Percentiles rank a stretch among this genome's conserved stretches.
phyloP scores from a whole-genome alignment of 2,888 invertebrate species.

The Aspidapion aeneum region DNA sequence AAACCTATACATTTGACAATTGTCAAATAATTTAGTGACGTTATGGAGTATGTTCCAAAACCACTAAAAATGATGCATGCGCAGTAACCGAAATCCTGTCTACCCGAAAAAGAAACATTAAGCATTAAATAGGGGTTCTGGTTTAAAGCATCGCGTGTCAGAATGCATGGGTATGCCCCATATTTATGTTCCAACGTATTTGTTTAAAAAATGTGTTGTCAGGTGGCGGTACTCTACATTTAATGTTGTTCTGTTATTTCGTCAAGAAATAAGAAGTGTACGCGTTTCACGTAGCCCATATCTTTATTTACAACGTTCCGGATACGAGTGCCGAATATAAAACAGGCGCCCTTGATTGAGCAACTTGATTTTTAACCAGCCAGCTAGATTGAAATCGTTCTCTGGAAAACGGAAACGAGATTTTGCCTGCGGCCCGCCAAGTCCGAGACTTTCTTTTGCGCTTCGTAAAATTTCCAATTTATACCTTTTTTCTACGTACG shows the following conservation, averaged over 20 bases:
- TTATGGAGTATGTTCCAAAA: no score
- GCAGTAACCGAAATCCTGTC: no score
- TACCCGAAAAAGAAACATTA: no score
- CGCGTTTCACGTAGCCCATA: constrained; percentile 43
- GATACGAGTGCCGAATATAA: constrained; percentile 44
- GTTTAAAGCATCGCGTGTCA: no score
- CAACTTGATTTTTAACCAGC: constrained; percentile 49
- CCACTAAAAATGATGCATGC: no score
- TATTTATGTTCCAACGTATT: no score
- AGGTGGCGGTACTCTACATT: neutral
- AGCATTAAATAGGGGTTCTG: no score
- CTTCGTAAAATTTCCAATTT: constrained; percentile 14
- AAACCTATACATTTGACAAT: no score
- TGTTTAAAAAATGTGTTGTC: no score
- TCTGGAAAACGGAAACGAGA: constrained; percentile 31
- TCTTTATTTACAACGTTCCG: constrained; percentile 50
- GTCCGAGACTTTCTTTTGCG: neutral
- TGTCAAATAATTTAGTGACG: no score
- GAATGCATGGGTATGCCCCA: no score
- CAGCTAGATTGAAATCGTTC: constrained; percentile 42
- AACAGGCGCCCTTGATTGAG: constrained; percentile 48
- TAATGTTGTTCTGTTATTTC: neutral
- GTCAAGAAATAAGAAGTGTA: constrained; percentile 2
- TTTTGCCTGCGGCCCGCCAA: constrained; percentile 34
- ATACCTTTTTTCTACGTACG: constrained; percentile 20